Conservation (phyloP, 2,888 invertebrate genomes). For the Sinohyriopsis cumingii region DNA sequence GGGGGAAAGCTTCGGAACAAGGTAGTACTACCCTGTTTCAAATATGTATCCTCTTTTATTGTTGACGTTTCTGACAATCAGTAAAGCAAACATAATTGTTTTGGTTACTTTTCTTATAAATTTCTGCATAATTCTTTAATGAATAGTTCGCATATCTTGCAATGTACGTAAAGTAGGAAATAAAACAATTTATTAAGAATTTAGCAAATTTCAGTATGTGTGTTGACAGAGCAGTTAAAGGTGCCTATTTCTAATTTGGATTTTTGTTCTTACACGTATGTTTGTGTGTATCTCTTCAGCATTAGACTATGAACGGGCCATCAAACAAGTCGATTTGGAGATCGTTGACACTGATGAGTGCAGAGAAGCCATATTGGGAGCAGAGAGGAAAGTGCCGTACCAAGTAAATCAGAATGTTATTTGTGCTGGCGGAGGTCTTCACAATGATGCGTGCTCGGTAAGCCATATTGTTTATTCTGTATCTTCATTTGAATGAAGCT, state of each 20-base stretch:
- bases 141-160: too few relatives aligned
- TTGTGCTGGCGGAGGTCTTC: slow-evolving; percentile 59
- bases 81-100: neutral
- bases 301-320: slow-evolving; percentile 47
- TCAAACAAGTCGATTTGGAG: slow-evolving; percentile 54
- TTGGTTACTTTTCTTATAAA: neutral
- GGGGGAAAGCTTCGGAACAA: slow-evolving; percentile 51
- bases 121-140: too few relatives aligned
- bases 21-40: slow-evolving; percentile 30
- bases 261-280: too few relatives aligned
- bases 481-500: too few relatives aligned
- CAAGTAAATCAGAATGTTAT: slow-evolving; percentile 55
- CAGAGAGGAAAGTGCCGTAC: slow-evolving; percentile 44
- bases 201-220: too few relatives aligned
- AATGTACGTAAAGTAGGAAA: too few relatives aligned
- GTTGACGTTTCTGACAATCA: neutral
- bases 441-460: slow-evolving; percentile 60
- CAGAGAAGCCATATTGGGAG: slow-evolving; percentile 35
- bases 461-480: slow-evolving; percentile 6
- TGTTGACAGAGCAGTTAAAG: too few relatives aligned
- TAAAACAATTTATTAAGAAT: too few relatives aligned
- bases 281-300: slow-evolving; percentile 31
- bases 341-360: slow-evolving; percentile 49
- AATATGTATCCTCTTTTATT: too few relatives aligned
- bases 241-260: too few relatives aligned